Evolutionary conservation across 2,797 vertebrate genomes (phyloP), one percentile per base, ranked within the genome.

Genomic region (Cynodonichthys magdalenae): DNA sequence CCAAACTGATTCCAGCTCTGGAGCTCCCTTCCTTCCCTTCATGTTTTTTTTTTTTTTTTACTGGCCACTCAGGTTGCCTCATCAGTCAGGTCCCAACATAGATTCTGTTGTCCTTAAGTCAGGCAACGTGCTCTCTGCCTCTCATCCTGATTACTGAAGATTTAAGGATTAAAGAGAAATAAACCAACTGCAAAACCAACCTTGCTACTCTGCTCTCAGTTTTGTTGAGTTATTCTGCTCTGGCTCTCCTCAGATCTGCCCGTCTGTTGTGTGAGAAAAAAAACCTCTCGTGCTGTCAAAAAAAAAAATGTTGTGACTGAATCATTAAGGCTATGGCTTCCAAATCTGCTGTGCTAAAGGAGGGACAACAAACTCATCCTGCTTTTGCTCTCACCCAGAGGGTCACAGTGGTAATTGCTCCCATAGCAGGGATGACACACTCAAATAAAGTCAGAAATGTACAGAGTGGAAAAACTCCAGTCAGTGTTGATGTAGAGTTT

Each of bases 111-210:
- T 83, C 66, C 80, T 39, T 92, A 92, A 90, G 70, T 91, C 84
- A 89, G 86, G 84, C 85, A 85, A 82, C 89, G 85, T 85, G 88
- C 87, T 86, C 86, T 78, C 73, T 66, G 73, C 72, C 66, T 74
- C 88, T 93, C 89, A 94, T 92, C 93, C 93, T 73, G 86, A 93
- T 94, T 94, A 94, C 54, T 84, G 88, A 86, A 93, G 93, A 93
- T 94, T 94, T 93, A 88, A 71, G 83, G 94, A 93, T 94, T 94
- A 93, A 39, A 80, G 66, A 69, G 55, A 79, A 86, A 88, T 81
- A 87, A 90, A 87, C 78, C 85, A 88, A 68, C 81, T 90, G 81
- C 70, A 81, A 24, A 39, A 82, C 75, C 87, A 87, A 81, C 53
- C 57, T 71, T 75, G 81, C 74, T 80, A 74, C 73, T 62, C 68